Percentiles rank a stretch among this genome's conserved stretches.
Evolutionary conservation across 1,140 invertebrate species (phyloP).

Genomic region (Rhopalosiphum maidis): DNA sequence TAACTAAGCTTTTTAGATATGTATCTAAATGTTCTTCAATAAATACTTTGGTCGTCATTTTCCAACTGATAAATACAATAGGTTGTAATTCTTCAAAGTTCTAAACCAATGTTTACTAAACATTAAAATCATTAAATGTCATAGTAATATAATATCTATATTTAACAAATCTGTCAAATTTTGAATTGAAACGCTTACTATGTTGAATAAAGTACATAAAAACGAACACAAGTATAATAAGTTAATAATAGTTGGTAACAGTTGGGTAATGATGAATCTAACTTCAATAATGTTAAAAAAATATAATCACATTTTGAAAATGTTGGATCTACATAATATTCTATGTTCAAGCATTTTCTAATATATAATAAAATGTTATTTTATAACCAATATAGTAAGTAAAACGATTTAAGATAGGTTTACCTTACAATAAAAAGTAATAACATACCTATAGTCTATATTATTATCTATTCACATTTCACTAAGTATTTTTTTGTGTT

Average conservation of each 20-base stretch:
- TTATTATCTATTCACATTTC: not conserved
- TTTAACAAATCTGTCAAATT: not conserved
- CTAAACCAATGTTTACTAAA: not conserved
- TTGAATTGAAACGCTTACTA: not conserved
- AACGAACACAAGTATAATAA: not conserved
- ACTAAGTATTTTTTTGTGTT: not conserved
- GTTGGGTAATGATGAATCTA: not conserved
- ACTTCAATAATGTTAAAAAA: no score
- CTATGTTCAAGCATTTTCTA: not conserved
- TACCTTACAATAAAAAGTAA: not conserved
- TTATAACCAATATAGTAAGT: not conserved
- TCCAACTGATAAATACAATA: not conserved
- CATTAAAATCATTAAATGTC: not conserved
- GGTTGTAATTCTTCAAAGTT: not conserved
- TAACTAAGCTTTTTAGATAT: slow-evolving; percentile 30
- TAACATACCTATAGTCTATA: not conserved
- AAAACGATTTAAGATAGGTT: not conserved
- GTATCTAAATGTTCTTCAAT: slow-evolving; percentile 46
- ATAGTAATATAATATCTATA: not conserved
- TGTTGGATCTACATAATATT: no score
- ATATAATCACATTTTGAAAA: no score
- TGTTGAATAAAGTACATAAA: not conserved
- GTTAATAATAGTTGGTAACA: not conserved
- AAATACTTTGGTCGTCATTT: slow-evolving; percentile 43
- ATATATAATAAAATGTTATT: no score